Percentiles rank a stretch among this genome's conserved stretches.
Evolutionary conservation across 1,140 invertebrate genomes (phyloP).

Genomic region (Physella acuta): DNA sequence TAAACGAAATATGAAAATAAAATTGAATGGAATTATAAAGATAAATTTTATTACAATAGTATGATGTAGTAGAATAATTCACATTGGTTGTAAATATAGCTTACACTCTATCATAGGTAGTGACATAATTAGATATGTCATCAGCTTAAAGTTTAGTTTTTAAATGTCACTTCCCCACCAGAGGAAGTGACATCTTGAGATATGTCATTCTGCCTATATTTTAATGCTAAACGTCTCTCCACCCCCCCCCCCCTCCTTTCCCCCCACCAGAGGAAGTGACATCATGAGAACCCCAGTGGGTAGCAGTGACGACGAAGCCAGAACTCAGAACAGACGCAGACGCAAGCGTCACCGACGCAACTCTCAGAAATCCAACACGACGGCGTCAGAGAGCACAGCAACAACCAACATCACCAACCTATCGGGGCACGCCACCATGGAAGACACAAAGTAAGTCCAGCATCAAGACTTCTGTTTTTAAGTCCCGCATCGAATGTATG

Average conservation of each 20-base stretch:
- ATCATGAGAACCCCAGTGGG: constrained; percentile 14
- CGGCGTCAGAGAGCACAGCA: constrained; percentile 32
- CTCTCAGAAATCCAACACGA: constrained; percentile 32
- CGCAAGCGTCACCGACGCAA: constrained; percentile 24
- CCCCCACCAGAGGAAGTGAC: constrained; percentile 1
- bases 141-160: too few relatives aligned
- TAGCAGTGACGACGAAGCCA: constrained; percentile 27
- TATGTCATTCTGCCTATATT: not conserved
- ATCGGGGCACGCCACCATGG: constrained; percentile 22
- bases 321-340: constrained; percentile 13
- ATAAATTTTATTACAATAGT: too few relatives aligned
- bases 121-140: too few relatives aligned
- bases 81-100: too few relatives aligned
- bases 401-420: constrained; percentile 34
- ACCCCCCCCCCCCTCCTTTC: too few relatives aligned
- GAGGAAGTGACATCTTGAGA: not conserved
- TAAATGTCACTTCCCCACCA: too few relatives aligned
- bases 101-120: too few relatives aligned
- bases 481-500: too few relatives aligned
- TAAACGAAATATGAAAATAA: too few relatives aligned
- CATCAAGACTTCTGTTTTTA: too few relatives aligned
- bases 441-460: constrained; percentile 26
- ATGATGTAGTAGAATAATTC: too few relatives aligned
- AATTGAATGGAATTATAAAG: too few relatives aligned
- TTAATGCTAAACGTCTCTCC: not conserved